phyloP scores from a whole-genome alignment of 2,888 invertebrate species.

The Argyresthia albistria region DNA sequence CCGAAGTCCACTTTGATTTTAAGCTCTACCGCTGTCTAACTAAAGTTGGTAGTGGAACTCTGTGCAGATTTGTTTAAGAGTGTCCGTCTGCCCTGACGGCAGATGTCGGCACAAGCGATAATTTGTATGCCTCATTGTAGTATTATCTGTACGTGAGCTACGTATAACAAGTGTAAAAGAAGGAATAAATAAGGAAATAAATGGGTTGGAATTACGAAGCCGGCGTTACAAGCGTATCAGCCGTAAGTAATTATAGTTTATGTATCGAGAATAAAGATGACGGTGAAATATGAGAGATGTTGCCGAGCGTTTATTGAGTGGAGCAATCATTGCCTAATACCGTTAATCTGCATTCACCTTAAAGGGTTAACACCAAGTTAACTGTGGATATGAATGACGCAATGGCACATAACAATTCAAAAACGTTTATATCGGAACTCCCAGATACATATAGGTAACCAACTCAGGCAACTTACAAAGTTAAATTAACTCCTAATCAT shows the following conservation, averaged over 20 bases:
- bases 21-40: conserved; percentile 16
- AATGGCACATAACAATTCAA: too few relatives aligned
- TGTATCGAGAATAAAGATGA: conserved; percentile 5
- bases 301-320: not conserved
- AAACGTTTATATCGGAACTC: too few relatives aligned
- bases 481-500: too few relatives aligned
- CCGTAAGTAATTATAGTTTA: conserved; percentile 29
- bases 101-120: conserved; percentile 60
- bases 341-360: too few relatives aligned
- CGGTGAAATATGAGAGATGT: not conserved
- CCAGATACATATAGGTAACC: too few relatives aligned
- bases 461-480: too few relatives aligned
- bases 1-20: conserved; percentile 13
- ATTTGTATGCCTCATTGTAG: conserved; percentile 69
- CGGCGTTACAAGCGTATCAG: conserved; percentile 30
- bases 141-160: conserved; percentile 64
- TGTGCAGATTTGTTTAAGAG: conserved; percentile 20
- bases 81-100: conserved; percentile 34
- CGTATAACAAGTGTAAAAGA: conserved; percentile 54
- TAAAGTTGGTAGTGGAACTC: conserved; percentile 15
- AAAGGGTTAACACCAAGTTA: too few relatives aligned
- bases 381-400: too few relatives aligned
- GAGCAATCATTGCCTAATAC: too few relatives aligned
- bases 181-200: conserved; percentile 53
- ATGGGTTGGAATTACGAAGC: conserved; percentile 43